Conservation (phyloP, 2,888 invertebrate genomes). For the Diarsia dahlii region DNA sequence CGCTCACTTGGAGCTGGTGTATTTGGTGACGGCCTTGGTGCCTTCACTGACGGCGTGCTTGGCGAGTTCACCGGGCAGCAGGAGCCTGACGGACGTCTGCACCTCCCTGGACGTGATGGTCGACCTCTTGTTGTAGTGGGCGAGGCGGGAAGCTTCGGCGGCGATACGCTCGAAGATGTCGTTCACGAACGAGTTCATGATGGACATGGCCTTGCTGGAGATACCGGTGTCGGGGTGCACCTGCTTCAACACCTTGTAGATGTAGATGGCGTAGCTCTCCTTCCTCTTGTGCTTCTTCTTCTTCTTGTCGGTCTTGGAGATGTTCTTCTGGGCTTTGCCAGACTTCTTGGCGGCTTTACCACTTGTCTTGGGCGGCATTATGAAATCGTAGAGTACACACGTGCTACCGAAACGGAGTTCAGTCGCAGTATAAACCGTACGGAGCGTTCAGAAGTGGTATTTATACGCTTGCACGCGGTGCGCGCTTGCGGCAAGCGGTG, state of each 20-base stretch:
- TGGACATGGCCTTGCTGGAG: too few species aligned
- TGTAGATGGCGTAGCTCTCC: conserved; percentile 91
- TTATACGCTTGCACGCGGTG: too few species aligned
- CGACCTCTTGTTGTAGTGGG: conserved; percentile 85
- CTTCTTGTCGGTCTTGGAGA: conserved; percentile 90
- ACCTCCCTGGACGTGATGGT: conserved; percentile 93
- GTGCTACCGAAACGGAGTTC: conserved; percentile 24
- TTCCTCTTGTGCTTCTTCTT: conserved; percentile 90
- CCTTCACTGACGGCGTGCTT: conserved; percentile 93
- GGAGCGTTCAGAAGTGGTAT: too few species aligned
- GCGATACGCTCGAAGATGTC: too few species aligned
- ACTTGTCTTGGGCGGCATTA: conserved; percentile 81
- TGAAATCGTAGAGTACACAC: conserved; percentile 10
- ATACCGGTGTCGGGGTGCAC: too few species aligned
- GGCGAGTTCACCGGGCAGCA: conserved; percentile 93
- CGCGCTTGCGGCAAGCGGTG: too few species aligned
- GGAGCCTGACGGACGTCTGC: conserved; percentile 92
- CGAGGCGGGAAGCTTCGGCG: too few species aligned
- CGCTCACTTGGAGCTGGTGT: conserved; percentile 84
- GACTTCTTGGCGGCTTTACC: conserved; percentile 86
- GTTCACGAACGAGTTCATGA: too few species aligned
- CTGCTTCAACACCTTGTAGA: conserved; percentile 92
- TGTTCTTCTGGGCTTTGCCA: conserved; percentile 91
- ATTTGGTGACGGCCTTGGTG: conserved; percentile 92
- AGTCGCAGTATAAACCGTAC: conserved; percentile 18